A percentile compares a stretch with the other conserved stretches of the same genome.
Conservation (phyloP, 2,113 vertebrate genomes). For the Mirza zaza region DNA sequence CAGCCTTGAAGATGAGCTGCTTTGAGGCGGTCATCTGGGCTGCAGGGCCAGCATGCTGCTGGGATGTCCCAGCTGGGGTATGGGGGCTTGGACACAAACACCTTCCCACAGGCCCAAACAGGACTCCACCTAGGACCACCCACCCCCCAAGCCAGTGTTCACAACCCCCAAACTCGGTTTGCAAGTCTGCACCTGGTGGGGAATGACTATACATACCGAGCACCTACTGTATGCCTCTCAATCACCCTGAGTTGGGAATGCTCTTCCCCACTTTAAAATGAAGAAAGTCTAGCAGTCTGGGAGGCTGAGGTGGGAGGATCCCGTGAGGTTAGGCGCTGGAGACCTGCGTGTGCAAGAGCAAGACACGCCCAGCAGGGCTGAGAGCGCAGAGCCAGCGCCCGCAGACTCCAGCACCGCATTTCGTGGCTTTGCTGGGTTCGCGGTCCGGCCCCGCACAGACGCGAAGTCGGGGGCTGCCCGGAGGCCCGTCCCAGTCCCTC, state of each 20-base stretch:
- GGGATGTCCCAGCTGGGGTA: neutral
- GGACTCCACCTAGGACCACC: neutral
- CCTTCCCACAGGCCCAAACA: neutral
- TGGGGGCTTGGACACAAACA: neutral
- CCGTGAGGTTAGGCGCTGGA: no score
- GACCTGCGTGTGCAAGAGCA: no score
- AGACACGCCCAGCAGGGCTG: no score
- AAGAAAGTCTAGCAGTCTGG: neutral
- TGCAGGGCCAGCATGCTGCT: neutral
- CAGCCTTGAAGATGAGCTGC: no score
- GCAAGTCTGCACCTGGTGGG: neutral
- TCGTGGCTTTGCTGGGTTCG: neutral
- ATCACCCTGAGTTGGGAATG: neutral
- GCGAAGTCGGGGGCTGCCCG: neutral
- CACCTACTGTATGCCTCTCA: neutral
- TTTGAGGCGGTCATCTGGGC: neutral
- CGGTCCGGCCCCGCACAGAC: neutral
- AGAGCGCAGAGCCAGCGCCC: no score
- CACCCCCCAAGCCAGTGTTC: neutral
- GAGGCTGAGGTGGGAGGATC: no score
- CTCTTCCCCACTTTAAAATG: neutral
- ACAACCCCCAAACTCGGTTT: neutral
- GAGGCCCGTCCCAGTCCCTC: neutral
- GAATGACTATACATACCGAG: no score
- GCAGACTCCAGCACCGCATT: neutral